Evolutionary conservation across 2,888 invertebrate genomes (phyloP).

Genomic region (Leptinotarsa tumamoca): DNA sequence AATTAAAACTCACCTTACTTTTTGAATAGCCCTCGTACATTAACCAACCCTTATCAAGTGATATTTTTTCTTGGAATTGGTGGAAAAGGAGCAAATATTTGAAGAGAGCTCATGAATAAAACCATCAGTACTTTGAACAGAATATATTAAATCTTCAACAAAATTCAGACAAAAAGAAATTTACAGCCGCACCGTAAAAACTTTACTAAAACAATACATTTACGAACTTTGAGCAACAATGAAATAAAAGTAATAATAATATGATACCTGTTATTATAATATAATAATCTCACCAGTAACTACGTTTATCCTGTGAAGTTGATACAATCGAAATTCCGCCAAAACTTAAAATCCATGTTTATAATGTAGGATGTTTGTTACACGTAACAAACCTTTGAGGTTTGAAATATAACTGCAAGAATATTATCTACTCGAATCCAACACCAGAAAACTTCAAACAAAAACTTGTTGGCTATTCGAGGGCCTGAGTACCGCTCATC

Average conservation of each 20-base stretch:
- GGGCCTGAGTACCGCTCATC: no score
- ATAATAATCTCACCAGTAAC: background rate
- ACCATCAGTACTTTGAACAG: slow-evolving; percentile 9
- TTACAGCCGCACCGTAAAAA: background rate
- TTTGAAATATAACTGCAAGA: no score
- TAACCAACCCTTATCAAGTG: background rate
- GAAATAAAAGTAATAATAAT: background rate
- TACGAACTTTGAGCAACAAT: slow-evolving; percentile 8
- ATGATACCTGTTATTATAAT: background rate
- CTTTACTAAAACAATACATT: background rate
- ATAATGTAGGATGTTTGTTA: no score
- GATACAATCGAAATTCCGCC: background rate
- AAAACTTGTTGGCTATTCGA: no score
- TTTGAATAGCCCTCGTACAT: no score
- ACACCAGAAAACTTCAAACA: no score
- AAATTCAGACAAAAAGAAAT: slow-evolving; percentile 6
- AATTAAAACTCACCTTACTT: no score
- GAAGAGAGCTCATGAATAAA: slow-evolving; percentile 1
- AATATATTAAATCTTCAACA: slow-evolving; percentile 43
- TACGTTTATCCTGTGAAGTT: slow-evolving; percentile 11
- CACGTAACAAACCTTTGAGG: no score
- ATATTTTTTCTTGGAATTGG: background rate
- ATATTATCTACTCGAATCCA: no score
- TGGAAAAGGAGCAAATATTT: background rate
- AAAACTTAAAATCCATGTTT: background rate